Evolutionary conservation across 1,140 invertebrate genomes (phyloP), one percentile per base, ranked within the genome.

Genomic region (Cydia splendana): DNA sequence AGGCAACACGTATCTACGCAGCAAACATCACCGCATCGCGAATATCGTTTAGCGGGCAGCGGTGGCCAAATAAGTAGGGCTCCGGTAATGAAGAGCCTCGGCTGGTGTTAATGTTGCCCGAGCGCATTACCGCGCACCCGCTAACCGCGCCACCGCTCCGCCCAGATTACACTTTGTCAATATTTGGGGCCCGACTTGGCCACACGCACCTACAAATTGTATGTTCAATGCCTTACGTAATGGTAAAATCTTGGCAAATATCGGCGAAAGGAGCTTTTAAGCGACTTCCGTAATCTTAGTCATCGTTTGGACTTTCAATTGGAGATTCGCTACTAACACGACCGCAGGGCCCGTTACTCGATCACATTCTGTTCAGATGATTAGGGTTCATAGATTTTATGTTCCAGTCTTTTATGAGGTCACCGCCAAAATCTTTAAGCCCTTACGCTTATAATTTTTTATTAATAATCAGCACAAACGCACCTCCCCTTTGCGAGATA

Each of bases 161-260:
- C 82, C 84, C 77, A 90, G 91, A 92, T 92, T 92, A 92, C 88
- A 85, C 85, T 88, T 82, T 85, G 88, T 92, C 91, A 92, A 92
- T 91, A 91, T 91, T 91, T 87, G 84, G 82, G 82, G 38, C 65
- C 45, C 30, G 42, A 48, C 76, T 75, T 76, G 75, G 18, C 65
- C 24, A 80, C 57, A 71, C 67, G 65, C 67, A 71, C 30, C 67
- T 38, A 71, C 67, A 71, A 71, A 42, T 71, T 71, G 67, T 71
- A 42, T 42, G 34, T 34, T 28, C 65, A 65, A 38, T 38, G 34
- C 34, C 30, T 75, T 75, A 65, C 34, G 75, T 65, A 62, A 57
- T 62, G 62, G 75, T 42, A 75, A 75, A 75, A 75, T 42, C 75
- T 65, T 30, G 51, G 73, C 73, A 75, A 75, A 62, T 65, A 75